These are phyloP conservation scores for Teleiodes luculella DNA, from an alignment of 2,888 invertebrate genomes.

Conservation along the genomic window DNA sequence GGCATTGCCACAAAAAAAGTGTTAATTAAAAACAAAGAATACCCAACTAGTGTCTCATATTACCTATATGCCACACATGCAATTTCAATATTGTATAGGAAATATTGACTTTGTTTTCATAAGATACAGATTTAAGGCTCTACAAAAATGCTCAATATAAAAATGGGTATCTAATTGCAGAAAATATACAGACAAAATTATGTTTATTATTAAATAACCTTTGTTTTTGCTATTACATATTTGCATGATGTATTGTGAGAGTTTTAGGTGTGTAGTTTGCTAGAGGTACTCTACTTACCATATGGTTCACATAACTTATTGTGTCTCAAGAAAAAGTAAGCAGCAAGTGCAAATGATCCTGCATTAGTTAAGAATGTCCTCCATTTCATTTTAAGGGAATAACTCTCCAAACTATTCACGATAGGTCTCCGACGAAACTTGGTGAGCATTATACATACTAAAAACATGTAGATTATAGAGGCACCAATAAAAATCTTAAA, in stretches of 20 bases:
- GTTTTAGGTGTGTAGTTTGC: no score
- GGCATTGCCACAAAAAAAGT: no score
- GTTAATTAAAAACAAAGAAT: no score
- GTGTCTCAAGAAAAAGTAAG: slow-evolving; percentile 94
- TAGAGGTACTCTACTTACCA: slow-evolving; percentile 77
- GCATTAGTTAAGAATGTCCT: slow-evolving; percentile 86
- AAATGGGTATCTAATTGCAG: no score
- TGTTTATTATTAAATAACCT: no score
- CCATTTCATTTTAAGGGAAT: slow-evolving; percentile 88
- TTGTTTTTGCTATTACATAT: no score
- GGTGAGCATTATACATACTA: slow-evolving; percentile 85
- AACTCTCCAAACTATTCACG: slow-evolving; percentile 77
- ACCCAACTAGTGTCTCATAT: neutral
- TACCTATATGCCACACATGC: neutral
- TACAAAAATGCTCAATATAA: no score
- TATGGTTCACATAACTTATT: slow-evolving; percentile 95
- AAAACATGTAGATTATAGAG: slow-evolving; percentile 92
- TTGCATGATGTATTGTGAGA: no score
- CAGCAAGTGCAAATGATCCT: slow-evolving; percentile 85
- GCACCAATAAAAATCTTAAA: slow-evolving; percentile 92
- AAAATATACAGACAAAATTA: no score
- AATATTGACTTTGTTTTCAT: no score
- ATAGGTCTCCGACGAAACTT: slow-evolving; percentile 81
- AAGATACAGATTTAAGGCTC: no score
- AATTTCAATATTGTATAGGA: neutral